A percentile compares a stretch with the other conserved stretches of the same genome.
Conservation (phyloP, 2,888 invertebrate genomes). For the Cyaniris semiargus region DNA sequence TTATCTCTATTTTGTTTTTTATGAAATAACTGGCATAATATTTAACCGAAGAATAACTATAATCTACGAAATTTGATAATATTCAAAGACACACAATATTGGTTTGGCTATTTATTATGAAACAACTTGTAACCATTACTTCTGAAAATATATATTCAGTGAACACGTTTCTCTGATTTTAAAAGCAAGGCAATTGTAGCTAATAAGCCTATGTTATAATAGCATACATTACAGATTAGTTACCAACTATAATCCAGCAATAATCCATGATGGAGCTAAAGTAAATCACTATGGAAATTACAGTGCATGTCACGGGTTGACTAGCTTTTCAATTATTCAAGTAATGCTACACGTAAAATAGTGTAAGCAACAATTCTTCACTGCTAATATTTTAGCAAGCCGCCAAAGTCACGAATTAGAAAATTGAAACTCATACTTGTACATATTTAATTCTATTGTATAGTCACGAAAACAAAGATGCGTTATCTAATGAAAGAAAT, state of each 20-base stretch:
- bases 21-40: too few species aligned
- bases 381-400: background rate
- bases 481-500: too few species aligned
- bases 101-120: too few species aligned
- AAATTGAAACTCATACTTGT: background rate
- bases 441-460: background rate
- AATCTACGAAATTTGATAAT: too few species aligned
- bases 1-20: too few species aligned
- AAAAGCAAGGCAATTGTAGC: too few species aligned
- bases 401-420: background rate
- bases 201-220: background rate
- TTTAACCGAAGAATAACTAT: too few species aligned
- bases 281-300: background rate
- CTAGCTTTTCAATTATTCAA: constrained; percentile 3
- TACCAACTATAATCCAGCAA: background rate
- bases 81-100: too few species aligned
- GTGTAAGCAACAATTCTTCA: constrained; percentile 2
- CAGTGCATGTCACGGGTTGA: background rate
- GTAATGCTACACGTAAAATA: background rate
- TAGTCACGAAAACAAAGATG: too few species aligned
- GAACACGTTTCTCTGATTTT: too few species aligned
- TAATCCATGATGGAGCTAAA: background rate
- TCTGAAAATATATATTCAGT: too few species aligned
- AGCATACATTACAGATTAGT: background rate
- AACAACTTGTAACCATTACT: too few species aligned